phyloP scores from a whole-genome alignment of 1,140 invertebrate species.

The Lucilia sericata region DNA sequence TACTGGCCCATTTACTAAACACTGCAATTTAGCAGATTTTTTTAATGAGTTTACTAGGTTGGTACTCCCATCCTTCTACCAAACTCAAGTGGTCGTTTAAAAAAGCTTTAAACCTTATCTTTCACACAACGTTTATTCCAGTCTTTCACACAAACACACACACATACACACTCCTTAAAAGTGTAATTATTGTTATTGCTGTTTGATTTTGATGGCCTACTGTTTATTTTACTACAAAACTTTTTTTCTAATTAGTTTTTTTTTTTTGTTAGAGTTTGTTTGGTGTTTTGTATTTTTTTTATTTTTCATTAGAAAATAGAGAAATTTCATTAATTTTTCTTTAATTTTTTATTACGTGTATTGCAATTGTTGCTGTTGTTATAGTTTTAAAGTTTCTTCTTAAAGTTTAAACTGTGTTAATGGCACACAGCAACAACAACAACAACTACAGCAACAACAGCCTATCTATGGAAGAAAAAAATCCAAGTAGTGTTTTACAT shows the following conservation, averaged over 20 bases:
- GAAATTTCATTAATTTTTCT: constrained; percentile 22
- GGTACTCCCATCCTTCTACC: background rate
- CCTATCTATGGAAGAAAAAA: background rate
- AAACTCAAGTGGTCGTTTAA: background rate
- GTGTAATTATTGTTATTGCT: background rate
- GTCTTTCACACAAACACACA: too few species aligned
- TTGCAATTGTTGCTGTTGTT: background rate
- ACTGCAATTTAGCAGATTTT: too few species aligned
- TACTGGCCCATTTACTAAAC: too few species aligned
- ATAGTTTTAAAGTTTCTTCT: constrained; percentile 7
- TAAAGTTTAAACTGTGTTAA: constrained; percentile 1
- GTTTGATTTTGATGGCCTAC: constrained; percentile 14
- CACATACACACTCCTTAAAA: background rate
- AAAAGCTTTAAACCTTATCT: background rate
- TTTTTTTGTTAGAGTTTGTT: too few species aligned
- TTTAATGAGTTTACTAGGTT: too few species aligned
- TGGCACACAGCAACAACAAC: constrained; percentile 5
- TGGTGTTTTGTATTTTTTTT: background rate
- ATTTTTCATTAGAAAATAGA: constrained; percentile 3
- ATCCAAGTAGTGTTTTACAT: background rate
- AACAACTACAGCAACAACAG: background rate
- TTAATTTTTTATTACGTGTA: background rate
- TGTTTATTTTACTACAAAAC: background rate
- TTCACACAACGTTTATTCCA: background rate
- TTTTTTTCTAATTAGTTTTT: constrained; percentile 4